These are phyloP conservation scores for Podarcis cretensis DNA, from an alignment of 2,113 vertebrate genomes.

Conservation along the genomic window DNA sequence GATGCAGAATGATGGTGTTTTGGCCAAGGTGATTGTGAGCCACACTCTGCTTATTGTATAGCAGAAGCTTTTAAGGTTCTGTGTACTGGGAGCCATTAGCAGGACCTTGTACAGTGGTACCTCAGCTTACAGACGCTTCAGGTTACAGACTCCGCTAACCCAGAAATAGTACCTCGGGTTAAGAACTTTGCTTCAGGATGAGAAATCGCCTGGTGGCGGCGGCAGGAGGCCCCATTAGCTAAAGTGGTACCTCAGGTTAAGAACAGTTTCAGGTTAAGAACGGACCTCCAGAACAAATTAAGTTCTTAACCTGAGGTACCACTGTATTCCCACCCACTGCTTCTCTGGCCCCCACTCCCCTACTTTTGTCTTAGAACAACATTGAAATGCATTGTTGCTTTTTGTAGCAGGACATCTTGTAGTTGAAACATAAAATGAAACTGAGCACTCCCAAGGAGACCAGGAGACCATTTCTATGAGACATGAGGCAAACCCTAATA, in stretches of 20 bases:
- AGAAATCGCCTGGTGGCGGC: too few relatives aligned
- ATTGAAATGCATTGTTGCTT: background rate
- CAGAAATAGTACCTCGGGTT: too few relatives aligned
- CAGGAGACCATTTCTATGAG: background rate
- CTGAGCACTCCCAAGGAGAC: background rate
- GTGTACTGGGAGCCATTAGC: background rate
- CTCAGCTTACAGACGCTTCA: too few relatives aligned
- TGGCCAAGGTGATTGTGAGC: constrained; percentile 20
- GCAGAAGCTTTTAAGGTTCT: background rate
- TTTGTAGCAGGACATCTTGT: background rate
- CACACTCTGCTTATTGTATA: constrained; percentile 20
- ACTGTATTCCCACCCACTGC: background rate
- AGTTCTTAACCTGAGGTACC: too few relatives aligned
- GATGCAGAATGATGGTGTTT: constrained; percentile 28
- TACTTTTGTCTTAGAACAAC: background rate
- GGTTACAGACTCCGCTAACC: too few relatives aligned
- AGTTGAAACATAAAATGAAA: background rate
- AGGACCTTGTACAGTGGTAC: background rate
- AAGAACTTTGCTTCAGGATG: too few relatives aligned
- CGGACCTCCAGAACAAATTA: too few relatives aligned
- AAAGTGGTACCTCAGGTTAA: too few relatives aligned
- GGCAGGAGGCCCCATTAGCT: too few relatives aligned
- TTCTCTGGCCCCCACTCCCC: background rate
- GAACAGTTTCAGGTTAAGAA: too few relatives aligned
- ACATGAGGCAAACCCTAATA: background rate